Percentiles rank a stretch among this genome's conserved stretches.
Conservation (phyloP, 2,113 vertebrate species). For the Chloroceryle aenea region DNA sequence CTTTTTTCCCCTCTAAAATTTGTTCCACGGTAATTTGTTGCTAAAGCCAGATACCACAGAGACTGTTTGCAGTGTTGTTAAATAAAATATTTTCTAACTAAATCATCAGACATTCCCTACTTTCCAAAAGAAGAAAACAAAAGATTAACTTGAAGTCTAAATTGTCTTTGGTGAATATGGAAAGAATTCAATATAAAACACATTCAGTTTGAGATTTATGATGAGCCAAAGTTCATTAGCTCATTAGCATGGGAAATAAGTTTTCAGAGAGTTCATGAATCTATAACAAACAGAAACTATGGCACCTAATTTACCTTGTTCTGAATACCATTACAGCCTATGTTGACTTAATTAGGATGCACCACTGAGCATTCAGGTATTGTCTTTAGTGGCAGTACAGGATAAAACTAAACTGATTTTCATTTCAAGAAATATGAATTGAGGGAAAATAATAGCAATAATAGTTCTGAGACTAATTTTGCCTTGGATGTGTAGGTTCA, state of each 20-base stretch:
- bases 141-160: not conserved
- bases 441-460: not conserved
- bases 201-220: constrained; percentile 45
- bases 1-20: not conserved
- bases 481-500: not conserved
- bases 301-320: constrained; percentile 57
- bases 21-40: not conserved
- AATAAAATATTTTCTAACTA: constrained; percentile 10
- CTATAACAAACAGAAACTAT: constrained; percentile 34
- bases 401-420: not conserved
- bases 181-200: constrained; percentile 57
- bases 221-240: constrained; percentile 55
- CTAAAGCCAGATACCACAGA: not conserved
- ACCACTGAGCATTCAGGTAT: not conserved
- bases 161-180: constrained; percentile 39
- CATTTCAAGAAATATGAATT: not conserved
- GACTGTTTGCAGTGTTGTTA: not conserved
- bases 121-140: not conserved
- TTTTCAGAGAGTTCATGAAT: constrained; percentile 55
- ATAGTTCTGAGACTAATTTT: not conserved
- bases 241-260: constrained; percentile 42
- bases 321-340: constrained; percentile 45
- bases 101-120: not conserved
- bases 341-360: not conserved
- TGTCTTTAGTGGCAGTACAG: not conserved